phyloP scores from a whole-genome alignment of 2,113 vertebrate genomes.

The Thalassoma bifasciatum region DNA sequence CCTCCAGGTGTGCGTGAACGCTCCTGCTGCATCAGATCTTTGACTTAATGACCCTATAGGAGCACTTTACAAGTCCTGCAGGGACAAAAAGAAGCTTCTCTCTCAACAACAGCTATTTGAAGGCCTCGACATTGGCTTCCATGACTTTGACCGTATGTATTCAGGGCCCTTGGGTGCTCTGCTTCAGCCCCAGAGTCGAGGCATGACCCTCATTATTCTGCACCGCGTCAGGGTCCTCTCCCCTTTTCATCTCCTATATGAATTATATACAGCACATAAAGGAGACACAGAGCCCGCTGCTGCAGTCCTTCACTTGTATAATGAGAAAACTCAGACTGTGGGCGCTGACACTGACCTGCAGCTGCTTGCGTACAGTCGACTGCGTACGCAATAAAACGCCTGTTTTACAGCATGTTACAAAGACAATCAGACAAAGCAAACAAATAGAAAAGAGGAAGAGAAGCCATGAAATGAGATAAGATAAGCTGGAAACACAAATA shows the following conservation, averaged over 20 bases:
- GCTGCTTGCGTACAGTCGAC: background rate
- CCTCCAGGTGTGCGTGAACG: background rate
- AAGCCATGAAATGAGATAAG: too few species aligned
- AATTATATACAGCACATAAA: background rate
- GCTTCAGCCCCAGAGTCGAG: constrained; percentile 3
- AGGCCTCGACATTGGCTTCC: background rate
- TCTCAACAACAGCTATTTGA: background rate
- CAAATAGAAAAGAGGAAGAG: too few species aligned
- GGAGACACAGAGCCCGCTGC: background rate
- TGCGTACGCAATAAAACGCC: too few species aligned
- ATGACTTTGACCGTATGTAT: background rate
- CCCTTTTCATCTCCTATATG: background rate
- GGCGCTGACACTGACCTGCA: background rate
- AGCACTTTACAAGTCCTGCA: background rate
- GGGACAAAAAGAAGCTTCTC: background rate
- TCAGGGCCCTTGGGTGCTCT: background rate
- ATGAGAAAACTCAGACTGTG: background rate
- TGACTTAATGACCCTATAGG: background rate
- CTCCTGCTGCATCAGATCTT: background rate
- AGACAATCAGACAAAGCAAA: too few species aligned
- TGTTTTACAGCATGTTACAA: too few species aligned
- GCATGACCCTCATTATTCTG: constrained; percentile 42
- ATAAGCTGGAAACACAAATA: too few species aligned
- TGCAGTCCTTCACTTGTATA: constrained; percentile 11
- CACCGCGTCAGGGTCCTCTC: background rate